Percentiles rank a stretch among this genome's conserved stretches.
phyloP scores from a whole-genome alignment of 2,113 vertebrate species.

The Gallinago jamesoni region DNA sequence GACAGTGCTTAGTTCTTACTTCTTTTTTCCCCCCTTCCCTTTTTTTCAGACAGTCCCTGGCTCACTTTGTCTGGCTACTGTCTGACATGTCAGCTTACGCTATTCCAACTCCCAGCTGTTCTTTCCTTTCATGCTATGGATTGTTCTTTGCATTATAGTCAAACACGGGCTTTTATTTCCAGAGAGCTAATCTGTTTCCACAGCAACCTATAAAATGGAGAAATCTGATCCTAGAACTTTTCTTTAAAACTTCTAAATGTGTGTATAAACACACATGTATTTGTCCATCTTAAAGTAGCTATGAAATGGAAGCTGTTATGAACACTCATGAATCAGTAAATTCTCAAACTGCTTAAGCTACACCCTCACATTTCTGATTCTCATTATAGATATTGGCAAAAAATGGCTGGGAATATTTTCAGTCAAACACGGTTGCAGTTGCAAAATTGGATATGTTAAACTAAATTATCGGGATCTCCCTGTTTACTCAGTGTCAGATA shows the following conservation, averaged over 20 bases:
- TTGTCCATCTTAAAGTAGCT: conserved; percentile 18
- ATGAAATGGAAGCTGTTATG: neutral
- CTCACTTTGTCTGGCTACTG: conserved; percentile 78
- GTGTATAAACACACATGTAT: conserved; percentile 29
- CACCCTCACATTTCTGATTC: conserved; percentile 14
- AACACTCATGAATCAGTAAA: neutral
- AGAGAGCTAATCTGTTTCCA: conserved; percentile 73
- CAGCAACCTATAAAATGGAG: conserved; percentile 72
- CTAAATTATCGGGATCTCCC: neutral
- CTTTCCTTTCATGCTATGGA: conserved; percentile 71
- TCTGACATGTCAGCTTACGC: conserved; percentile 77
- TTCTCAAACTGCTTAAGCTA: neutral
- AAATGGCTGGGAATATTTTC: conserved; percentile 13
- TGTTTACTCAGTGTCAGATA: neutral
- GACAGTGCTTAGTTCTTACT: conserved; percentile 57
- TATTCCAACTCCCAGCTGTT: conserved; percentile 76
- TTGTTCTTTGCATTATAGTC: conserved; percentile 72
- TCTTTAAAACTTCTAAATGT: conserved; percentile 51
- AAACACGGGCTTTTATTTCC: conserved; percentile 63
- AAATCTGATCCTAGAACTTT: conserved; percentile 72
- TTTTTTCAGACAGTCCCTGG: conserved; percentile 67
- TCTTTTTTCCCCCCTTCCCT: fast-evolving
- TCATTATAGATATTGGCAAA: conserved; percentile 22
- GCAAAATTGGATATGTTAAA: neutral
- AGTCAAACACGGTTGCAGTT: neutral